These are phyloP conservation scores for Bombyx mandarina DNA, from an alignment of 1,140 invertebrate species.

Conservation along the genomic window DNA sequence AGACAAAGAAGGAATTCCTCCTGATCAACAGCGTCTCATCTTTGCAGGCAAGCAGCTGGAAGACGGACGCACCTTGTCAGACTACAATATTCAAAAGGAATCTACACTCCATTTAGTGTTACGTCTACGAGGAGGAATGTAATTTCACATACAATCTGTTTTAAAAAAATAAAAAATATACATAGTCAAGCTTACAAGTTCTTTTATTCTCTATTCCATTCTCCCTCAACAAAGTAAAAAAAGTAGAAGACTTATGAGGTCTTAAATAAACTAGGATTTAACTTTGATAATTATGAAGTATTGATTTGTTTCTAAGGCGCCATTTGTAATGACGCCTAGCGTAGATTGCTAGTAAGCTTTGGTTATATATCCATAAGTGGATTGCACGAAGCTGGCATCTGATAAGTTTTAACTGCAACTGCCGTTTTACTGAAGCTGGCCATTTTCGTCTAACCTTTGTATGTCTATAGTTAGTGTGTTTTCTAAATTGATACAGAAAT, in stretches of 20 bases:
- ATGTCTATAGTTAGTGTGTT: too few species aligned
- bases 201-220: neutral
- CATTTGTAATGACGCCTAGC: too few species aligned
- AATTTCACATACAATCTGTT: constrained; percentile 5
- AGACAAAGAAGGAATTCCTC: constrained; percentile 11
- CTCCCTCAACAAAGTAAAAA: neutral
- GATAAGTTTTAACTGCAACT: too few species aligned
- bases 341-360: too few species aligned
- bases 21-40: constrained; percentile 10
- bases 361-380: too few species aligned
- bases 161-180: neutral
- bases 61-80: constrained; percentile 8
- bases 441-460: too few species aligned
- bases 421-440: too few species aligned
- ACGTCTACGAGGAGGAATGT: constrained; percentile 11
- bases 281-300: too few species aligned
- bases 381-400: too few species aligned
- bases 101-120: constrained; percentile 8
- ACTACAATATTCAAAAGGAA: constrained; percentile 12
- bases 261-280: too few species aligned
- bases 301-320: too few species aligned
- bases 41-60: constrained; percentile 13
- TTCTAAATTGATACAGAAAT: too few species aligned
- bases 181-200: neutral
- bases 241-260: neutral